phyloP scores from a whole-genome alignment of 2,797 vertebrate species.

The Crenichthys baileyi region DNA sequence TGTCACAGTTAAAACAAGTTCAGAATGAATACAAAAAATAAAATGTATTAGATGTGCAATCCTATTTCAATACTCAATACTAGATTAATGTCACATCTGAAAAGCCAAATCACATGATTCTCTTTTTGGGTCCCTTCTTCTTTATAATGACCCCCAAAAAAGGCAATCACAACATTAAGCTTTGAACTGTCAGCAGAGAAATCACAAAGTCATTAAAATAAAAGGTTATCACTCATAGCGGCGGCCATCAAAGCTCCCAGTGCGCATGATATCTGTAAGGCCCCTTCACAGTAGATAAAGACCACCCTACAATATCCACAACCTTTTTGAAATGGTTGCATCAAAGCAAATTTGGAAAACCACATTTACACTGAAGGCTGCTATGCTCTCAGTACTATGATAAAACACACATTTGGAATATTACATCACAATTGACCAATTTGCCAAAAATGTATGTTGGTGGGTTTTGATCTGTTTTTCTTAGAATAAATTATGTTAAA shows the following conservation, averaged over 20 bases:
- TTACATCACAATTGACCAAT: not conserved
- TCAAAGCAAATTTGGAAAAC: not conserved
- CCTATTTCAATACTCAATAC: not conserved
- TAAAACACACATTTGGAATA: not conserved
- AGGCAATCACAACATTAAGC: slow-evolving; percentile 14
- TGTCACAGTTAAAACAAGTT: not conserved
- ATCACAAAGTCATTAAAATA: slow-evolving; percentile 11
- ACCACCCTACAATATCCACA: not conserved
- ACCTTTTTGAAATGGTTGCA: not conserved
- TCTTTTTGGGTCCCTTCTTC: not conserved
- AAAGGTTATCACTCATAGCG: not conserved
- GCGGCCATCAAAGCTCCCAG: not conserved
- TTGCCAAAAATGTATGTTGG: not conserved
- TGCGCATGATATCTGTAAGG: not conserved
- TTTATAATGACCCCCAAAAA: slow-evolving; percentile 14
- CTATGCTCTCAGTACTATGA: not conserved
- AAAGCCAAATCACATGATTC: slow-evolving; percentile 18
- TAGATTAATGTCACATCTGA: slow-evolving; percentile 26
- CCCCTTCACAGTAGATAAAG: not conserved
- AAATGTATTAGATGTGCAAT: not conserved
- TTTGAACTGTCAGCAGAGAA: slow-evolving; percentile 13
- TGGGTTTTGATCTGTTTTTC: not conserved
- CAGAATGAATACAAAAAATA: not conserved
- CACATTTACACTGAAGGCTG: not conserved
- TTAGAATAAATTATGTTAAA: not conserved